Conservation (phyloP, 2,888 invertebrate genomes). For the Eristalis pertinax region DNA sequence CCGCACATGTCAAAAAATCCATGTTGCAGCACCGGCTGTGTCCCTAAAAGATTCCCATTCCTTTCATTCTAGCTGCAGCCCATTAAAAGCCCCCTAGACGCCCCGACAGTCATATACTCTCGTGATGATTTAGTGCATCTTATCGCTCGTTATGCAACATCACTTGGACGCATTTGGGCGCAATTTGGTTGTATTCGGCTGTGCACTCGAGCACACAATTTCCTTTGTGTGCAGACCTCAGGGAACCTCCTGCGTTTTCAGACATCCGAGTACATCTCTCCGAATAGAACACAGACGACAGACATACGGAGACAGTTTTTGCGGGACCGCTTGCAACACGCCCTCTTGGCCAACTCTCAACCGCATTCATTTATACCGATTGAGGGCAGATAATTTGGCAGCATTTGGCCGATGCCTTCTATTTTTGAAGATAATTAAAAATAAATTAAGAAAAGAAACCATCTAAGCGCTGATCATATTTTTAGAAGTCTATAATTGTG, state of each 20-base stretch:
- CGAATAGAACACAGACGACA: background rate
- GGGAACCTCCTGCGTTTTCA: background rate
- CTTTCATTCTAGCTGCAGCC: background rate
- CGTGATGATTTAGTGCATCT: background rate
- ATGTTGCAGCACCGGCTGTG: no score
- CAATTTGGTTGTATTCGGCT: background rate
- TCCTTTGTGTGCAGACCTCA: background rate
- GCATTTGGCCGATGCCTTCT: slow-evolving; percentile 6
- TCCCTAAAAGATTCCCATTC: no score
- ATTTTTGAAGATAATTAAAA: slow-evolving; percentile 26
- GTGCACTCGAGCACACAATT: background rate
- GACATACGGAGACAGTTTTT: background rate
- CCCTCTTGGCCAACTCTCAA: slow-evolving; percentile 32
- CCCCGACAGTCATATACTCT: no score
- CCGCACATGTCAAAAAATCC: no score
- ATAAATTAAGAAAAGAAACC: slow-evolving; percentile 1
- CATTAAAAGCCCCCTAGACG: background rate
- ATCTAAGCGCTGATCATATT: background rate
- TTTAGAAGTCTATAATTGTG: slow-evolving; percentile 4
- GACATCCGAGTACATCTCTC: background rate
- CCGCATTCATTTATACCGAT: slow-evolving; percentile 12
- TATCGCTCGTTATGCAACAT: background rate
- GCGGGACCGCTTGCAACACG: background rate
- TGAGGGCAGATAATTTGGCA: slow-evolving; percentile 64
- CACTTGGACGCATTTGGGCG: background rate